Evolutionary conservation across 2,888 invertebrate genomes (phyloP).

Genomic region (Drosophila peninsularis): DNA sequence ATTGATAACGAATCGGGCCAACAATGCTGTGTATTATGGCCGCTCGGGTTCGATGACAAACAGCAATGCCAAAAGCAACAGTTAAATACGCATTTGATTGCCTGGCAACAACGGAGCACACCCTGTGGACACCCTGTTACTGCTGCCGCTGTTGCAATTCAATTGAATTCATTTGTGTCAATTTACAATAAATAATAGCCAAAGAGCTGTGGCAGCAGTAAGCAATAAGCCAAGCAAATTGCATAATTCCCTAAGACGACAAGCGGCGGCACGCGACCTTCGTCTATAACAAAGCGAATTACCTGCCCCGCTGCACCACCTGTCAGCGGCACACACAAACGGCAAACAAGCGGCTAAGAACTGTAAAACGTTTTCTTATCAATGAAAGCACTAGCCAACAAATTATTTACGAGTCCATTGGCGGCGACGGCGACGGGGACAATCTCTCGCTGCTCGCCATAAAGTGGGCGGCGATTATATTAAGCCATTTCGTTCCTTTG

Average conservation of each 20-base stretch:
- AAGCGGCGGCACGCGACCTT: slow-evolving; percentile 63
- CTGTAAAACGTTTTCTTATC: slow-evolving; percentile 53
- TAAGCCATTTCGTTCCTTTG: slow-evolving; percentile 17
- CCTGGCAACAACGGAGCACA: slow-evolving; percentile 37
- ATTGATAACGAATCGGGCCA: slow-evolving; percentile 45
- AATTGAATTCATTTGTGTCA: slow-evolving; percentile 77
- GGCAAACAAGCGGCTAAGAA: slow-evolving; percentile 36
- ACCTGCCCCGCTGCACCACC: slow-evolving; percentile 6
- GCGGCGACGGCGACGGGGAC: background rate
- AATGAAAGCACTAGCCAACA: slow-evolving; percentile 47
- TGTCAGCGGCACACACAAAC: slow-evolving; percentile 41
- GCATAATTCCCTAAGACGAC: slow-evolving; percentile 63
- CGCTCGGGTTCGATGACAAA: slow-evolving; percentile 23
- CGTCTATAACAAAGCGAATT: slow-evolving; percentile 32
- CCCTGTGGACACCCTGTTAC: slow-evolving; percentile 23
- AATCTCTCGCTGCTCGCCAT: slow-evolving; percentile 18
- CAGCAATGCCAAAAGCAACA: slow-evolving; percentile 8
- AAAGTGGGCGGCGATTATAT: slow-evolving; percentile 39
- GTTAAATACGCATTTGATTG: slow-evolving; percentile 8
- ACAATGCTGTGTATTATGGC: slow-evolving; percentile 12
- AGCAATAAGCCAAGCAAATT: slow-evolving; percentile 55
- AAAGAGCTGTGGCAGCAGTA: slow-evolving; percentile 26
- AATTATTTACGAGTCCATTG: slow-evolving; percentile 52
- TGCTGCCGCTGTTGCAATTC: slow-evolving; percentile 61
- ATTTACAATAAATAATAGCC: slow-evolving; percentile 70